Percentiles rank a stretch among this genome's conserved stretches.
These are phyloP conservation scores for Corythaeola cristata DNA, from an alignment of 2,113 vertebrate species.

Conservation along the genomic window DNA sequence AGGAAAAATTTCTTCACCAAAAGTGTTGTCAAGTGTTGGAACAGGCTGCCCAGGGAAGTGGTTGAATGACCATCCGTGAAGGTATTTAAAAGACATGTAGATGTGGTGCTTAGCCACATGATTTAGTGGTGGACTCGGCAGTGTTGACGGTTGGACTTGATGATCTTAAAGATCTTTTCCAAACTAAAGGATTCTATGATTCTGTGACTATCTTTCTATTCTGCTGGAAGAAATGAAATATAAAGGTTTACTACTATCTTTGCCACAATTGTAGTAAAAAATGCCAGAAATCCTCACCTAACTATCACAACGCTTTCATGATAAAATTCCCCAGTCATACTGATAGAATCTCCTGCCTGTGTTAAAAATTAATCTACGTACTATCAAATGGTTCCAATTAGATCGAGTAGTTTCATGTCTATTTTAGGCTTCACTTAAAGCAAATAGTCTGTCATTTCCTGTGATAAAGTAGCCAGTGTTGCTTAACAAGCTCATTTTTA, in stretches of 20 bases:
- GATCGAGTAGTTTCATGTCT: neutral
- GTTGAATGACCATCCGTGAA: too few relatives aligned
- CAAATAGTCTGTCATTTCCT: neutral
- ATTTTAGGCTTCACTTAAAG: neutral
- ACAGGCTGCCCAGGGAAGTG: too few relatives aligned
- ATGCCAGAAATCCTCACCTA: neutral
- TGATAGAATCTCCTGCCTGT: neutral
- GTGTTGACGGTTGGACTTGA: too few relatives aligned
- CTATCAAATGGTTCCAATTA: neutral
- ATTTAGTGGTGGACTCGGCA: too few relatives aligned
- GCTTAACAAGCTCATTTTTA: neutral
- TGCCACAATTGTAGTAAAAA: neutral
- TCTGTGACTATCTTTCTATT: neutral
- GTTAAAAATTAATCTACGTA: neutral
- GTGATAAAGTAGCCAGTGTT: neutral
- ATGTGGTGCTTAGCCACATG: too few relatives aligned
- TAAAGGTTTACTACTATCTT: neutral
- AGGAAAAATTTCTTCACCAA: too few relatives aligned
- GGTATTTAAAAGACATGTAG: too few relatives aligned
- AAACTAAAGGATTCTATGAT: neutral
- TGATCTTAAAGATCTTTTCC: too few relatives aligned
- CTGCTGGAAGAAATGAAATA: neutral
- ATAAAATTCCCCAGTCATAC: neutral
- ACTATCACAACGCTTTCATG: neutral
- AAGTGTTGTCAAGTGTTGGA: too few relatives aligned